Evolutionary conservation across 2,888 invertebrate species (phyloP).

Genomic region (Anoplius nigerrimus): DNA sequence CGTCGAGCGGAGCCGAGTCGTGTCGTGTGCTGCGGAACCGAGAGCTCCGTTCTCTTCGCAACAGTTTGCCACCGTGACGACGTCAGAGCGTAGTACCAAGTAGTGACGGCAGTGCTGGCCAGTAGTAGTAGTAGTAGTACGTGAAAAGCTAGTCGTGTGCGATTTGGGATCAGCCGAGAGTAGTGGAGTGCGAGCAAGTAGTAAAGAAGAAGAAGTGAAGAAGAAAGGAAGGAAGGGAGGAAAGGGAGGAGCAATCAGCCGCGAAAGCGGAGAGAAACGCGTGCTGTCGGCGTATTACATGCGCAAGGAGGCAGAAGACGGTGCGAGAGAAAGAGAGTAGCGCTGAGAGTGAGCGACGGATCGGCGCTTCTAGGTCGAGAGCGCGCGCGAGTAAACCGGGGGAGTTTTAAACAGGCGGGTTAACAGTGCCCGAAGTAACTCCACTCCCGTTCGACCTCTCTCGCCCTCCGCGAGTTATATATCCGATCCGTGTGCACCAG

Average conservation of each 20-base stretch:
- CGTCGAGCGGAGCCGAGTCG: conserved; percentile 52
- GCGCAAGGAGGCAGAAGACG: background rate
- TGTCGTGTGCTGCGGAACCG: conserved; percentile 34
- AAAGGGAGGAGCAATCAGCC: too few species aligned
- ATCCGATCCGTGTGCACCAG: conserved; percentile 37
- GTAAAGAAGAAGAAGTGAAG: conserved; percentile 8
- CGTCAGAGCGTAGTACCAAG: conserved; percentile 15
- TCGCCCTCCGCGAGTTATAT: conserved; percentile 53
- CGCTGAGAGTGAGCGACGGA: too few species aligned
- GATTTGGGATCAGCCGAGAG: background rate
- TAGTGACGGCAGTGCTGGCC: background rate
- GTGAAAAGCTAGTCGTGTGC: background rate
- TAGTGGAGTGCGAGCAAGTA: too few species aligned
- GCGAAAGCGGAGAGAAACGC: too few species aligned
- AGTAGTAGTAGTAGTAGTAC: background rate
- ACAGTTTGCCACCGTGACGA: conserved; percentile 44
- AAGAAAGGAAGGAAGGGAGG: background rate
- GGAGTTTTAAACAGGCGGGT: too few species aligned
- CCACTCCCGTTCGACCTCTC: conserved; percentile 49
- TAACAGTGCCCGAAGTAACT: conserved; percentile 26
- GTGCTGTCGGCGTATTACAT: background rate
- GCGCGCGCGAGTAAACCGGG: too few species aligned
- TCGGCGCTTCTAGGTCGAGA: too few species aligned
- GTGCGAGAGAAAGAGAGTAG: background rate
- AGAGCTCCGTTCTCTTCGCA: conserved; percentile 34